These are phyloP conservation scores for Caenorhabditis imperialis DNA, from an alignment of 2,888 invertebrate genomes.

Conservation along the genomic window DNA sequence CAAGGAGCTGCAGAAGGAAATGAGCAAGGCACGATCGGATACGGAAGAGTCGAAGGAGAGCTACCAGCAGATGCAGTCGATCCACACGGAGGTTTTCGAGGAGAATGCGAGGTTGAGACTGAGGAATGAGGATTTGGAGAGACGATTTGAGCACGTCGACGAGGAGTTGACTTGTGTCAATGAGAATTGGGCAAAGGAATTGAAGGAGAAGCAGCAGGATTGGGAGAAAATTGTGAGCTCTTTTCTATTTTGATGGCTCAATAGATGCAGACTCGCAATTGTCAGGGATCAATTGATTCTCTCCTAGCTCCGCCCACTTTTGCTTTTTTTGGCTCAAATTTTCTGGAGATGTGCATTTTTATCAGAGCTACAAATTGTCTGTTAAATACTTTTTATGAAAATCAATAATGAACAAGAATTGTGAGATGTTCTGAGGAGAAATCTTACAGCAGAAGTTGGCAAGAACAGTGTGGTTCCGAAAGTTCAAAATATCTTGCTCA, in stretches of 20 bases:
- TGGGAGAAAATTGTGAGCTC: conserved; percentile 55
- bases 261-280: no score
- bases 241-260: no score
- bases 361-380: no score
- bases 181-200: conserved; percentile 65
- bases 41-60: conserved; percentile 36
- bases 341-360: no score
- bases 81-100: conserved; percentile 49
- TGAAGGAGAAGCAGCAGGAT: conserved; percentile 58
- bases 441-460: background rate
- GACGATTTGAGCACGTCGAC: conserved; percentile 60
- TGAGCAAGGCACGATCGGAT: conserved; percentile 22
- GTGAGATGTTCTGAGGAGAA: no score
- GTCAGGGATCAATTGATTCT: no score
- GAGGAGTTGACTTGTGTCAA: conserved; percentile 63
- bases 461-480: no score
- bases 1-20: conserved; percentile 36
- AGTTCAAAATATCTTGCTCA: no score
- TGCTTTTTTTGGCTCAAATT: no score
- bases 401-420: no score
- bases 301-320: no score
- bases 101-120: conserved; percentile 52
- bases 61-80: conserved; percentile 47
- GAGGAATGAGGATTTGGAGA: conserved; percentile 62
- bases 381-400: no score